Evolutionary conservation across 2,888 invertebrate species (phyloP), one percentile per base, ranked within the genome.

Genomic region (Catocala nupta): DNA sequence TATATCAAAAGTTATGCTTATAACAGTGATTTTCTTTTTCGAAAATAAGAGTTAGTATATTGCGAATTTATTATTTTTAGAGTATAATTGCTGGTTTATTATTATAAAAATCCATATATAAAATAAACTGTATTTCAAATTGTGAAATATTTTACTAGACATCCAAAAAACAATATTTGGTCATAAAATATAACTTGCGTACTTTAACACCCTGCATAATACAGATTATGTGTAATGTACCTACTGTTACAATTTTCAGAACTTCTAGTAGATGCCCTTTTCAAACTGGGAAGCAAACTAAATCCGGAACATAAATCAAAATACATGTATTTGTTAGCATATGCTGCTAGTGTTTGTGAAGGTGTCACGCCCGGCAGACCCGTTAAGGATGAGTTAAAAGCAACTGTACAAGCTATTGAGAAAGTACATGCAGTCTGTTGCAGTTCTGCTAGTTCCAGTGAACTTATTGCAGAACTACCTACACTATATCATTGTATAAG

Each of bases 241-340:
- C 5, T 36, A 13, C 9, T 33, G 6, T 44, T 56, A 16, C 8
- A 12, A 45, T 59, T 87, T 84, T 10, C 84, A 87, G 99, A 99
- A 88, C 95, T 99, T 49, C 93, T 99, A 3, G 97, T 99, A 3
- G 99, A 99, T 87, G 96, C 98, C 0, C 93, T 99, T 9, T 99
- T 99, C 87, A 98, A 98, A 87, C 97, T 98, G 1, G 98, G 98
- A n/a, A 97, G 97, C 13, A 98, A 99, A 93, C 92, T 99, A 61
- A 99, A 99, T 92, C 98, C 98, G 0, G 99, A 99, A 83, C 99
- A 99, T 88, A 99, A 99, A 91, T 97, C 98, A 7, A 99, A 99
- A 88, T 99, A 99, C 87, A 97, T 99, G 86, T 97, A 97, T 88
- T 94, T 99, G 62, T 90, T 99, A 79, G 99, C 99, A 1, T 99